These are phyloP conservation scores for Pandion haliaetus DNA, from an alignment of 2,113 vertebrate genomes.

Conservation along the genomic window DNA sequence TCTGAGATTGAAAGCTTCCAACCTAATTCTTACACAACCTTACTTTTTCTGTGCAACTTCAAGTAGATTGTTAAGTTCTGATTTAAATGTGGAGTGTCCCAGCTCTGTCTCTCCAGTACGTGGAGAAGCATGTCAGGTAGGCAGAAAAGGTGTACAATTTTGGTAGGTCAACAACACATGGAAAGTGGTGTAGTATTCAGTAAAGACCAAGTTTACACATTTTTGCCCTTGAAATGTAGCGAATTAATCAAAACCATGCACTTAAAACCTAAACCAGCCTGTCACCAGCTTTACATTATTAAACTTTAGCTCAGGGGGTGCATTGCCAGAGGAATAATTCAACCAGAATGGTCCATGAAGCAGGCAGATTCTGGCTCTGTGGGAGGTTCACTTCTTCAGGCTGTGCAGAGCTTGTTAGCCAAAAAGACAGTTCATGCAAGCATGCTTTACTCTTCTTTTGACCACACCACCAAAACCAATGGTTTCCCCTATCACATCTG, in stretches of 20 bases:
- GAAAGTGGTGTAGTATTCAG: neutral
- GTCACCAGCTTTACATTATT: neutral
- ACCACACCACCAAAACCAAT: constrained; percentile 39
- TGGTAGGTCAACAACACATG: neutral
- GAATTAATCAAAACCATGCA: constrained; percentile 24
- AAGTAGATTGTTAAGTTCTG: neutral
- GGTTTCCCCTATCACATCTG: constrained; percentile 48
- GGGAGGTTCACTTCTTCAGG: constrained; percentile 21
- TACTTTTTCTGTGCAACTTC: neutral
- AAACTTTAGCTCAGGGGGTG: neutral
- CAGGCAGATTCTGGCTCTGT: neutral
- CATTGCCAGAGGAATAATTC: constrained; percentile 15
- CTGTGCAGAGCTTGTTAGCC: neutral
- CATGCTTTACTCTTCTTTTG: neutral
- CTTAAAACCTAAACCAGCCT: constrained; percentile 12
- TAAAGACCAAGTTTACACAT: neutral
- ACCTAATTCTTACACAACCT: neutral
- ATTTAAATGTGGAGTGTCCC: neutral
- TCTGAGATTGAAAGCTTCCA: neutral
- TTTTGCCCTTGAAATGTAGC: neutral
- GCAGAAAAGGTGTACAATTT: neutral
- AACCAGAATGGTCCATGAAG: neutral
- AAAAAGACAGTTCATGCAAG: neutral
- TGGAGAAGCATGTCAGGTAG: neutral
- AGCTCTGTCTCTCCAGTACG: neutral